A percentile compares a stretch with the other conserved stretches of the same genome.
phyloP scores from a whole-genome alignment of 2,113 vertebrate species.

The Noturus placidus region DNA sequence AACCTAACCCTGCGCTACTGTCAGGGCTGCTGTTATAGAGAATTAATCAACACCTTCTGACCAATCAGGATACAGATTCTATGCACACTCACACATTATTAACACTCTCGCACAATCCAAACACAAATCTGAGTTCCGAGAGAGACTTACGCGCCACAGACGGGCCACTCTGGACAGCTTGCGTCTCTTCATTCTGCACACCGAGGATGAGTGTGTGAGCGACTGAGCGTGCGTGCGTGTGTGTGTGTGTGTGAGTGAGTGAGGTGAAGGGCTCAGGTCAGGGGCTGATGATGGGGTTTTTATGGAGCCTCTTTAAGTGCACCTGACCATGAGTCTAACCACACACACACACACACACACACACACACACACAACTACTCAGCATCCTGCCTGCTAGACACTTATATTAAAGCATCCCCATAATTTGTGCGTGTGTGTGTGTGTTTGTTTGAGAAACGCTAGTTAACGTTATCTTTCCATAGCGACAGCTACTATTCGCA shows the following conservation, averaged over 20 bases:
- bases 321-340: slow-evolving; percentile 76
- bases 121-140: neutral
- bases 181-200: slow-evolving; percentile 76
- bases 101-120: neutral
- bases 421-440: slow-evolving; percentile 30
- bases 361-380: slow-evolving; percentile 74
- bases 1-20: neutral
- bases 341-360: slow-evolving; percentile 63
- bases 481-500: neutral
- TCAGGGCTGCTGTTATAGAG: neutral
- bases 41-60: neutral
- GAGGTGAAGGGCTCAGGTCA: slow-evolving; percentile 32
- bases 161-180: slow-evolving; percentile 81
- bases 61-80: neutral
- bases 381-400: slow-evolving; percentile 74
- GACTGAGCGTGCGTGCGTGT: slow-evolving; percentile 49
- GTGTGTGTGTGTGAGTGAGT: slow-evolving; percentile 4
- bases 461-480: neutral
- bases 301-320: slow-evolving; percentile 74
- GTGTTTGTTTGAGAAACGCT: neutral
- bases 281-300: slow-evolving; percentile 57
- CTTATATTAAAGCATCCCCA: slow-evolving; percentile 56
- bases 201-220: slow-evolving; percentile 37
- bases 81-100: neutral
- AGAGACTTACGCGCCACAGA: slow-evolving; percentile 86